Conservation (phyloP, 1,140 invertebrate genomes). For the Antheraea mylitta region DNA sequence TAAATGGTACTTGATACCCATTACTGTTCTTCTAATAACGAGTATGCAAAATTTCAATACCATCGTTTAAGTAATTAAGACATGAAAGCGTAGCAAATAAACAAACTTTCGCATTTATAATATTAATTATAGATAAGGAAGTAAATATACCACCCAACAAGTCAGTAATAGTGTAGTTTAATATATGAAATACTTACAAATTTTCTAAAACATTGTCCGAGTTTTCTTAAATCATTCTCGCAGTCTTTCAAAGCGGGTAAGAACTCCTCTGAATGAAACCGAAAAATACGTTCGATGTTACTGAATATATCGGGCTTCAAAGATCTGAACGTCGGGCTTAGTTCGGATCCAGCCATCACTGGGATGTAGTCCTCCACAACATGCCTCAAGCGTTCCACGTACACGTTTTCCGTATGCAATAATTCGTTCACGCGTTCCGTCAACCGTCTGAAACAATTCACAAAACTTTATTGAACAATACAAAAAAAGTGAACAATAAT, state of each 20-base stretch:
- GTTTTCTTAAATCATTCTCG: conserved; percentile 68
- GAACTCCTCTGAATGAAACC: conserved; percentile 70
- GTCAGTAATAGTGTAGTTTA: too few species aligned
- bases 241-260: conserved; percentile 68
- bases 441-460: conserved; percentile 51
- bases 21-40: too few species aligned
- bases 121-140: too few species aligned
- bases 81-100: too few species aligned
- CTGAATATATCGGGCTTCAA: conserved; percentile 69
- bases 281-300: conserved; percentile 70
- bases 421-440: conserved; percentile 72
- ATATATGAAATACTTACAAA: conserved; percentile 50
- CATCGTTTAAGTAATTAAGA: too few species aligned
- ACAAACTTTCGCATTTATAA: too few species aligned
- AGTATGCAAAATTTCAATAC: too few species aligned
- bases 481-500: neutral
- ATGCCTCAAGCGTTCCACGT: conserved; percentile 66
- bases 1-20: too few species aligned
- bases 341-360: conserved; percentile 50
- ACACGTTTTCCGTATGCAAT: conserved; percentile 72
- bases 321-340: conserved; percentile 46
- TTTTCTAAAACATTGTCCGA: conserved; percentile 71
- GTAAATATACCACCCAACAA: too few species aligned
- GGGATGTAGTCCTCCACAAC: conserved; percentile 74
- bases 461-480: neutral